A percentile compares a stretch with the other conserved stretches of the same genome.
Evolutionary conservation across 2,797 vertebrate species (phyloP).

Genomic region (Catostomus latipinnis): DNA sequence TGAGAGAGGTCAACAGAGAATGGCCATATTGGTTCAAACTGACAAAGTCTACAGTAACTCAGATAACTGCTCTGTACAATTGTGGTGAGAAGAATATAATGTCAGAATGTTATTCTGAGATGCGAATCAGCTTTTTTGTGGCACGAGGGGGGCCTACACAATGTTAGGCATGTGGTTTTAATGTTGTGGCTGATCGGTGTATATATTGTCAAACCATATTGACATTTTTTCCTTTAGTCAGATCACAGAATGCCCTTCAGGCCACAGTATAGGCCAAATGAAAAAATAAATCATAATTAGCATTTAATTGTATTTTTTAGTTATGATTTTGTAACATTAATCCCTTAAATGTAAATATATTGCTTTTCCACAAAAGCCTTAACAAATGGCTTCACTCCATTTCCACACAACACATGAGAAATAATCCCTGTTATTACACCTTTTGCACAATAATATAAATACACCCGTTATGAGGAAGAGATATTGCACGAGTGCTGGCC

Average conservation of each 20-base stretch:
- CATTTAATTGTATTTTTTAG: not conserved
- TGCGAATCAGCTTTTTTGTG: too few relatives aligned
- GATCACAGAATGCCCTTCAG: not conserved
- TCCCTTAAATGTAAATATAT: not conserved
- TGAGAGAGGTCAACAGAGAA: too few relatives aligned
- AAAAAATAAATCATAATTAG: not conserved
- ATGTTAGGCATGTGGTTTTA: too few relatives aligned
- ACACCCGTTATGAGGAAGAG: slow-evolving; percentile 55
- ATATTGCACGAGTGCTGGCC: slow-evolving; percentile 65
- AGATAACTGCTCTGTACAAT: too few relatives aligned
- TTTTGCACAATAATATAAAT: slow-evolving; percentile 55
- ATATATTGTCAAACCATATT: too few relatives aligned
- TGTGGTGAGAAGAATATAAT: too few relatives aligned
- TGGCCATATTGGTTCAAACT: too few relatives aligned
- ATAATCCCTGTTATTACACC: slow-evolving; percentile 17
- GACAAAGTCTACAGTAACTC: too few relatives aligned
- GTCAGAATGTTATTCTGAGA: too few relatives aligned
- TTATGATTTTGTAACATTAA: not conserved
- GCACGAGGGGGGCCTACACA: too few relatives aligned
- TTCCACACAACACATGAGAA: slow-evolving; percentile 22
- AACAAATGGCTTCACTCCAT: not conserved
- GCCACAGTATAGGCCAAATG: not conserved
- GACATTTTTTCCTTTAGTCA: not conserved
- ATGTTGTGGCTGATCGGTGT: too few relatives aligned
- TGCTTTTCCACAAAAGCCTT: not conserved